Conservation (phyloP, 92 coral and sea anemone species). For the Zoanthus gigantus region DNA sequence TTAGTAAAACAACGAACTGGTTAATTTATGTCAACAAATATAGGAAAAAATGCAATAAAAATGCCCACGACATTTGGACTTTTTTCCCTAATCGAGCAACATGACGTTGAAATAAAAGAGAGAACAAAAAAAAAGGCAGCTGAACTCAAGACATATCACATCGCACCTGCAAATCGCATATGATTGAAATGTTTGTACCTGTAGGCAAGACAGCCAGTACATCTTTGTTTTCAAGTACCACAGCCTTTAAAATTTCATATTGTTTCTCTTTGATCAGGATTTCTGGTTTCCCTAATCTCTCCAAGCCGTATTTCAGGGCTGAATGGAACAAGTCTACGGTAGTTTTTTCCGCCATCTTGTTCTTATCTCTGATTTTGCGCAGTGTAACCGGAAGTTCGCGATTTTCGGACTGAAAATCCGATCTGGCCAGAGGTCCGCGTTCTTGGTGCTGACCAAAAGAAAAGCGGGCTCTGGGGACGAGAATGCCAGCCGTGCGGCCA, state of each 20-base stretch:
- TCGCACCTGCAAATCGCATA: background rate
- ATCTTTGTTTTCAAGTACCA: background rate
- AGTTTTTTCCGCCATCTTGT: background rate
- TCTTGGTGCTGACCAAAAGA: background rate
- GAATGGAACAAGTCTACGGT: background rate
- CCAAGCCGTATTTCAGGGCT: conserved; percentile 7
- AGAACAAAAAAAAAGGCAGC: background rate
- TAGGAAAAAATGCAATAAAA: background rate
- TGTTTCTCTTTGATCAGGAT: background rate
- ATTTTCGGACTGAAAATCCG: background rate
- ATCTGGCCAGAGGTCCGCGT: background rate
- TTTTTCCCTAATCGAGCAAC: background rate
- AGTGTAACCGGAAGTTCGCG: background rate
- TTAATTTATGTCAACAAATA: background rate
- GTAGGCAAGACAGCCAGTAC: background rate
- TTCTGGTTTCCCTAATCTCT: conserved; percentile 3
- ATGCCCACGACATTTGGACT: background rate
- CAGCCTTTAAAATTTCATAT: background rate
- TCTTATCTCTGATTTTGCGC: background rate
- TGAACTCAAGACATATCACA: background rate
- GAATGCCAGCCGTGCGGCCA: too few relatives aligned
- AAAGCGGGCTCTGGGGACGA: too few relatives aligned
- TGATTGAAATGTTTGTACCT: conserved; percentile 2
- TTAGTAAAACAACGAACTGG: background rate
- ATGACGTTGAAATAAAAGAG: background rate